Conservation (phyloP, 2,888 invertebrate species). For the Amphipoea lucens region DNA sequence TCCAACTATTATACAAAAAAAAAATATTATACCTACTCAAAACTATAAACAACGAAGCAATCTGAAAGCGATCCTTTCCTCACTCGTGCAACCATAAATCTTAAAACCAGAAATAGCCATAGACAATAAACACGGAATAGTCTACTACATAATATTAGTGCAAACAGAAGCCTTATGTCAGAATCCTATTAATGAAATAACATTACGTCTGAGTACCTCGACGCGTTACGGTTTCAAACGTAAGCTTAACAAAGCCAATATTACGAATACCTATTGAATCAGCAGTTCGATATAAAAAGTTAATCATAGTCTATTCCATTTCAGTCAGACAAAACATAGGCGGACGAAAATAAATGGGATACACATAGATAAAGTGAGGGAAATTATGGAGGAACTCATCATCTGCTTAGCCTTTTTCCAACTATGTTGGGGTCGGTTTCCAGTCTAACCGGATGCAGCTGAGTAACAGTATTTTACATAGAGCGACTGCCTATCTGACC, state of each 20-base stretch:
- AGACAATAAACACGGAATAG: conserved; percentile 27
- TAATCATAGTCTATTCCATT: conserved; percentile 11
- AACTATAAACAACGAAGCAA: not conserved
- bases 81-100: not conserved
- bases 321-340: not conserved
- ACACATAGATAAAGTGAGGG: not conserved
- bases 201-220: conserved; percentile 55
- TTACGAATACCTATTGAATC: conserved; percentile 22
- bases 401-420: too few relatives aligned
- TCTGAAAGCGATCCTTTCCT: not conserved
- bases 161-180: conserved; percentile 66
- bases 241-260: conserved; percentile 55
- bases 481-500: too few relatives aligned
- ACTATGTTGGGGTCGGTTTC: too few relatives aligned
- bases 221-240: conserved; percentile 38
- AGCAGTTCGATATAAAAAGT: not conserved
- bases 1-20: too few relatives aligned
- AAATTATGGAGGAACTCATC: too few relatives aligned
- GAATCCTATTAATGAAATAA: conserved; percentile 69
- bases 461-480: too few relatives aligned
- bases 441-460: too few relatives aligned
- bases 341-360: not conserved
- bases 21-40: too few relatives aligned
- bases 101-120: conserved; percentile 5
- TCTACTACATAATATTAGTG: conserved; percentile 35